Evolutionary conservation across 2,888 invertebrate genomes (phyloP).

Genomic region (Melanchra persicariae): DNA sequence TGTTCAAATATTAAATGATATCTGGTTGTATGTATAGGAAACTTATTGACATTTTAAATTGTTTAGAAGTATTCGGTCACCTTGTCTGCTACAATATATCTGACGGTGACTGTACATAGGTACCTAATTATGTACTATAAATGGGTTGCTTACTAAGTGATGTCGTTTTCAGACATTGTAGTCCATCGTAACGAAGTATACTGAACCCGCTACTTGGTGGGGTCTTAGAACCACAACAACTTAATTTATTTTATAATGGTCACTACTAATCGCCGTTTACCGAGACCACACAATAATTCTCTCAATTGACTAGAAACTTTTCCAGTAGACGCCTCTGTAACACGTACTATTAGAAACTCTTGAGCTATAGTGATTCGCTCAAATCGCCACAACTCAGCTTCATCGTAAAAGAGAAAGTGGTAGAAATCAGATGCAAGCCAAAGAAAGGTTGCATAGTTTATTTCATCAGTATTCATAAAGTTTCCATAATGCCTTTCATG

Average conservation of each 20-base stretch:
- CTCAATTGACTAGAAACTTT: conserved; percentile 7
- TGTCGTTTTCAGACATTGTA: not conserved
- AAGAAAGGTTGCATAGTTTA: conserved; percentile 14
- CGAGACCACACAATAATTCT: conserved; percentile 27
- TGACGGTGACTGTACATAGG: no score
- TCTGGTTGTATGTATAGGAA: no score
- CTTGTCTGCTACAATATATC: no score
- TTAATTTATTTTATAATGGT: not conserved
- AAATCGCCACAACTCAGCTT: conserved; percentile 1
- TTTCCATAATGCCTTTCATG: conserved; percentile 6
- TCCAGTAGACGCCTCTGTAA: not conserved
- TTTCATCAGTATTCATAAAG: conserved; percentile 1
- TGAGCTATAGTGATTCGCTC: conserved; percentile 27
- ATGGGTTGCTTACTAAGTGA: not conserved
- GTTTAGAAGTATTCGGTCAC: no score
- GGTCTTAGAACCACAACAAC: not conserved
- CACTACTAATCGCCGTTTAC: not conserved
- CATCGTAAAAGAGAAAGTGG: conserved; percentile 53
- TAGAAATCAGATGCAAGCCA: conserved; percentile 40
- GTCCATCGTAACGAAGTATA: not conserved
- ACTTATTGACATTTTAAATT: no score
- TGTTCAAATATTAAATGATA: no score
- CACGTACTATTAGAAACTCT: conserved; percentile 42
- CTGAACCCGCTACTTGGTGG: not conserved
- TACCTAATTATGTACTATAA: not conserved